A percentile compares a stretch with the other conserved stretches of the same genome.
Evolutionary conservation across 1,140 invertebrate species (phyloP).

Genomic region (Eupeodes corollae): DNA sequence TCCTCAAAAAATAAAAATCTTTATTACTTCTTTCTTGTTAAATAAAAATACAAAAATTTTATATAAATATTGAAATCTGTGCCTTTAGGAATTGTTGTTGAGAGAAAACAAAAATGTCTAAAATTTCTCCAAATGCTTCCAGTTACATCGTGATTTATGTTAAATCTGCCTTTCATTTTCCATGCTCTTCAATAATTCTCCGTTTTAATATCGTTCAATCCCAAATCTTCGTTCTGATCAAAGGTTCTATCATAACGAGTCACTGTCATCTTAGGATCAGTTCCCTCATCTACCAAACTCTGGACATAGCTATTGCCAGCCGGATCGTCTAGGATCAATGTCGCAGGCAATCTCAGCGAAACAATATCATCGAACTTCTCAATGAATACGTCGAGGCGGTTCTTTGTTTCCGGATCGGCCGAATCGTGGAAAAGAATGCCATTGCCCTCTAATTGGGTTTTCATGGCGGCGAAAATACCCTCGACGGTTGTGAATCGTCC

Average conservation of each 20-base stretch:
- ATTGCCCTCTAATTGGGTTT: slow-evolving; percentile 52
- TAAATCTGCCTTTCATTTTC: too few relatives aligned
- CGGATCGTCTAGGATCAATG: slow-evolving; percentile 85
- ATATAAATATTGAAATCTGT: too few relatives aligned
- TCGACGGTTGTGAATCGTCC: slow-evolving; percentile 95
- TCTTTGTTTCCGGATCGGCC: slow-evolving; percentile 41
- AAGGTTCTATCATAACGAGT: slow-evolving; percentile 70
- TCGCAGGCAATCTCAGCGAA: slow-evolving; percentile 50
- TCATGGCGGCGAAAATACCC: slow-evolving; percentile 59
- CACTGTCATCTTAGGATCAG: slow-evolving; percentile 62
- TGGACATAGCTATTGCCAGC: slow-evolving; percentile 96
- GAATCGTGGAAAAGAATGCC: slow-evolving; percentile 71
- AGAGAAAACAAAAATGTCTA: too few relatives aligned
- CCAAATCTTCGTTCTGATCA: slow-evolving; percentile 93
- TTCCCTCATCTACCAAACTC: slow-evolving; percentile 60
- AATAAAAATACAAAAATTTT: too few relatives aligned
- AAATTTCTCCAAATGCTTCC: too few relatives aligned
- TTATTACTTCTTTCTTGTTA: too few relatives aligned
- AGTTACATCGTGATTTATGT: too few relatives aligned
- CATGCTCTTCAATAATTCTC: slow-evolving; percentile 43
- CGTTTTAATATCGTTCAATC: slow-evolving; percentile 94
- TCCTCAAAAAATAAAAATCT: too few relatives aligned
- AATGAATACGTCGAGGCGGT: slow-evolving; percentile 46
- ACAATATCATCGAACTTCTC: slow-evolving; percentile 59
- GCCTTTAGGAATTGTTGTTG: too few relatives aligned